Evolutionary conservation across 2,888 invertebrate genomes (phyloP), one percentile per base, ranked within the genome.

Genomic region (Hesperia comma): DNA sequence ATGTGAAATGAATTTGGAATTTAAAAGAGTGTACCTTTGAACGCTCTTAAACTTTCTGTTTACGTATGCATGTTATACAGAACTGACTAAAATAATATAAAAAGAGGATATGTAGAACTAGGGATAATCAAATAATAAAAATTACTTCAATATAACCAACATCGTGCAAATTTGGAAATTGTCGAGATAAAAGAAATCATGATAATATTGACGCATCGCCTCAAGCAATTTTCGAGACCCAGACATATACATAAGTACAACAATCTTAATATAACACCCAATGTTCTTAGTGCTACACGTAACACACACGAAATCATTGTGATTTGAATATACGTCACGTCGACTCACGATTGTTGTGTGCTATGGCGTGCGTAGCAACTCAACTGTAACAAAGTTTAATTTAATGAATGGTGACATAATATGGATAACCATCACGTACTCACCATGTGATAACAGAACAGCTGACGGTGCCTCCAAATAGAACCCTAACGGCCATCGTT

Each of bases 381-480:
- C 37, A 63, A 63, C 63, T 40, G 63, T 63, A 57, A 63, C 57
- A 46, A 40, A 40, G 12, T 51, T 49, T 63, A 63, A 63, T 51
- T 49, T 63, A 63, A 63, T 63, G 63, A 63, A 63, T 57, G 63
- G 63, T 32, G 55, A n/a, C 15, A 56, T 55, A 43, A 53, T 46
- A 62, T 43, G 32, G 19, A 14, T 15, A 6, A 0, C 33, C 68
- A 70, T 73, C 72, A 72, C 71, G 73, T 67, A 70, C 68, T 63
- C 69, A 69, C 54, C 64, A 62, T 64, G 66, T 70, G 71, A 69
- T 70, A 62, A 69, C 67, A 46, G 43, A 60, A 63, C 61, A 56
- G 62, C 61, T 68, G 72, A 67, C 71, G 71, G 68, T 70, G 70
- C 55, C 69, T 67, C 69, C 71, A 72, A 70, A 72, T 70, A 69